Evolutionary conservation across 2,797 vertebrate species (phyloP).

Genomic region (Rhabdophis nuchalis): DNA sequence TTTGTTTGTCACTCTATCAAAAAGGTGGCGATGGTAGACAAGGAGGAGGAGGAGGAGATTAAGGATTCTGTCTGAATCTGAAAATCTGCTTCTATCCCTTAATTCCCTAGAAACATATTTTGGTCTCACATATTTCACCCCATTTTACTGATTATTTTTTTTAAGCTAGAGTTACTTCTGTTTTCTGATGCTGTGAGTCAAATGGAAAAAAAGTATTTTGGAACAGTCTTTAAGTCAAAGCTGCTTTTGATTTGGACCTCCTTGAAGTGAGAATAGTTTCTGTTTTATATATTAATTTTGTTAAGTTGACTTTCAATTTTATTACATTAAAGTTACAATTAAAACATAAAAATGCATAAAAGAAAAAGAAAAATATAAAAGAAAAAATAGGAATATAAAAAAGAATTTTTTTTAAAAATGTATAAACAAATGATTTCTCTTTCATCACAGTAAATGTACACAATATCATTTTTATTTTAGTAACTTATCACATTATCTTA

Average conservation of each 20-base stretch:
- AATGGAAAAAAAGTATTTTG: neutral
- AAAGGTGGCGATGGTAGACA: neutral
- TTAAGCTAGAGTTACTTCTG: neutral
- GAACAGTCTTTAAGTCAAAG: neutral
- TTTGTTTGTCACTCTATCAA: neutral
- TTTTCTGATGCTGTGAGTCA: neutral
- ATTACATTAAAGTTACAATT: neutral
- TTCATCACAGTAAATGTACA: neutral
- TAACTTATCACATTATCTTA: neutral
- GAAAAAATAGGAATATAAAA: neutral
- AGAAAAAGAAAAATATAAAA: neutral
- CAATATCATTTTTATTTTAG: neutral
- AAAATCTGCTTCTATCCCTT: neutral
- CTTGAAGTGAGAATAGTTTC: neutral
- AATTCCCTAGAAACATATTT: neutral
- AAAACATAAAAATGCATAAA: neutral
- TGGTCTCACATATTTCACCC: neutral
- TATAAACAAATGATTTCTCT: neutral
- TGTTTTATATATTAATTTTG: neutral
- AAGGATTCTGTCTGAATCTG: neutral
- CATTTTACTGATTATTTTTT: neutral
- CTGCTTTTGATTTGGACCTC: neutral
- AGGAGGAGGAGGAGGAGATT: neutral
- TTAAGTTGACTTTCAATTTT: neutral
- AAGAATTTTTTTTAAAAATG: neutral